These are phyloP conservation scores for Luehdorfia chinensis DNA, from an alignment of 1,140 invertebrate genomes.

Conservation along the genomic window DNA sequence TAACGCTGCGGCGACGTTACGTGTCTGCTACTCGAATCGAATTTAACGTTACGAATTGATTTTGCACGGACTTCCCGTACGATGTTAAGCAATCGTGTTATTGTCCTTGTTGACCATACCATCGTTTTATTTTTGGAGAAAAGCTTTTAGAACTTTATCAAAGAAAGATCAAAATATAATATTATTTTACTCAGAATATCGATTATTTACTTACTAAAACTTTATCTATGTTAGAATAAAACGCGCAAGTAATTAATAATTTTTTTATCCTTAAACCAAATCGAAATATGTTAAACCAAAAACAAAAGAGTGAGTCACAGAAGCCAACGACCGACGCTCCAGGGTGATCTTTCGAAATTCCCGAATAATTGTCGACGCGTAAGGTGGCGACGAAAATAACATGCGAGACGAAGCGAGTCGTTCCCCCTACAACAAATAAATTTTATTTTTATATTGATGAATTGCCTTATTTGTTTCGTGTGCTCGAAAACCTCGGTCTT, in stretches of 20 bases:
- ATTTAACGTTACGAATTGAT: constrained; percentile 46
- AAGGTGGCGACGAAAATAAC: constrained; percentile 69
- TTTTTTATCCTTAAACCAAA: too few relatives aligned
- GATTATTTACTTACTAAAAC: too few relatives aligned
- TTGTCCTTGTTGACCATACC: constrained; percentile 18
- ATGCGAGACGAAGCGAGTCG: constrained; percentile 41
- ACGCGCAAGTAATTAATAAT: too few relatives aligned
- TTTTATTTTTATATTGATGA: constrained; percentile 72
- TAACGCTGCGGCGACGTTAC: constrained; percentile 62
- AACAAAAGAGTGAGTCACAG: constrained; percentile 70
- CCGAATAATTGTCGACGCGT: constrained; percentile 71
- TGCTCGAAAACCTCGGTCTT: constrained; percentile 29
- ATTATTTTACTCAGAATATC: constrained; percentile 3
- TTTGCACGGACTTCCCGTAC: constrained; percentile 23
- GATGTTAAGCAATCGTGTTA: constrained; percentile 25
- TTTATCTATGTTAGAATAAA: too few relatives aligned
- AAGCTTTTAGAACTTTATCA: background rate
- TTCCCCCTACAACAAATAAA: constrained; percentile 64
- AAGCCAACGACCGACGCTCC: constrained; percentile 62
- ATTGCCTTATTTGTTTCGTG: constrained; percentile 47
- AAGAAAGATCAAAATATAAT: too few relatives aligned
- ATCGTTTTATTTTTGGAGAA: background rate
- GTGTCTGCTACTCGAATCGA: constrained; percentile 52
- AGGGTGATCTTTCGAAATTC: constrained; percentile 72
- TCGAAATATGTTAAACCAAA: constrained; percentile 33